These are phyloP conservation scores for Amblyornis subalaris DNA, from an alignment of 2,113 vertebrate species.

Conservation along the genomic window DNA sequence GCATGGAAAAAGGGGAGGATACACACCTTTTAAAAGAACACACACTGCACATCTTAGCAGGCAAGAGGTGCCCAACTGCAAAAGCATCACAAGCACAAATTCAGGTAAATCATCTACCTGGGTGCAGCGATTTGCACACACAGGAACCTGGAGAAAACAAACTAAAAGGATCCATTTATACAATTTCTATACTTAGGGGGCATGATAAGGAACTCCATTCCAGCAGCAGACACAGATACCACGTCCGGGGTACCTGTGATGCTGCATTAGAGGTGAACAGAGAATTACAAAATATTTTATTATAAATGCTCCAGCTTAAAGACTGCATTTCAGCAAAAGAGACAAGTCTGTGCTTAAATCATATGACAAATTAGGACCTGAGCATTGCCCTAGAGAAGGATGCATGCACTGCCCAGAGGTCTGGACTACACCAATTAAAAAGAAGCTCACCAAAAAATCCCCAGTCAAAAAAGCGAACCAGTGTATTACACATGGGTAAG, in stretches of 20 bases:
- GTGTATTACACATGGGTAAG: not conserved
- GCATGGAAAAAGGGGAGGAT: conserved; percentile 17
- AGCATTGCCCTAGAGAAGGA: not conserved
- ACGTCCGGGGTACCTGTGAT: not conserved
- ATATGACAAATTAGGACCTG: not conserved
- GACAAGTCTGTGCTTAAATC: not conserved
- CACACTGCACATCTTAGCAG: not conserved
- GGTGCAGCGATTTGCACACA: not conserved
- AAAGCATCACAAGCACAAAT: not conserved
- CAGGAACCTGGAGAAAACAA: not conserved
- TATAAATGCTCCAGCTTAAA: not conserved
- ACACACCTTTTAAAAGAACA: not conserved
- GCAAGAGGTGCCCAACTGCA: not conserved
- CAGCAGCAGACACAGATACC: not conserved
- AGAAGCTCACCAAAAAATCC: not conserved
- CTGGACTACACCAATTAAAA: not conserved
- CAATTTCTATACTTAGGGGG: not conserved
- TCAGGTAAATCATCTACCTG: not conserved
- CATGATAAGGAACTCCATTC: not conserved
- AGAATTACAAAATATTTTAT: not conserved
- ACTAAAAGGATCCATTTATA: not conserved
- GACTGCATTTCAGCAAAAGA: not conserved
- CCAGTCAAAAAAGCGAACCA: not conserved
- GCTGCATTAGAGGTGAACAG: not conserved
- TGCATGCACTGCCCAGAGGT: not conserved